Conservation (phyloP, 2,797 vertebrate species). For the Momotus momota region DNA sequence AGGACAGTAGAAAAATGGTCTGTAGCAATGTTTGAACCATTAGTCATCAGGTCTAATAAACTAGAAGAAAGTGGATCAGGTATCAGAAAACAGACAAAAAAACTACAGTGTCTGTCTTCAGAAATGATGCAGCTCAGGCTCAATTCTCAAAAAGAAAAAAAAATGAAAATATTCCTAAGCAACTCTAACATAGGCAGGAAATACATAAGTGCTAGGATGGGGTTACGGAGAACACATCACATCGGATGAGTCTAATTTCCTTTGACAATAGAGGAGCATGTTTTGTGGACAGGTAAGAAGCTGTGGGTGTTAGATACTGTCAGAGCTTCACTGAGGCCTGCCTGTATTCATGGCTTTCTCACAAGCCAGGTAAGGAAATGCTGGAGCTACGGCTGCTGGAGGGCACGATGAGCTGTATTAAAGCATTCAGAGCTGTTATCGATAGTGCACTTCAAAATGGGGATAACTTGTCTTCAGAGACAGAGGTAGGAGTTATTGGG, state of each 20-base stretch:
- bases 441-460: neutral
- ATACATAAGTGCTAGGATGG: neutral
- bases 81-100: neutral
- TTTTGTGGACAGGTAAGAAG: neutral
- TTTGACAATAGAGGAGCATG: neutral
- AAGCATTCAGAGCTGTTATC: neutral
- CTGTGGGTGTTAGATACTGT: neutral
- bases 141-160: neutral
- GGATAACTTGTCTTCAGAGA: neutral
- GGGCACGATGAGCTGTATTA: neutral
- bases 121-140: neutral
- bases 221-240: neutral
- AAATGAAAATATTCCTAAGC: neutral
- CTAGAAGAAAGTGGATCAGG: neutral
- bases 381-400: neutral
- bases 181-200: neutral
- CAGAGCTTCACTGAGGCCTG: neutral
- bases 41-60: neutral
- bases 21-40: neutral
- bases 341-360: neutral
- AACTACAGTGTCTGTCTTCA: neutral
- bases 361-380: neutral
- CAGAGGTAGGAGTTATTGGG: neutral
- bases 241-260: neutral
- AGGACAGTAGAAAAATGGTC: conserved; percentile 1